These are phyloP conservation scores for Epicampocera succincta DNA, from an alignment of 2,888 invertebrate species.

Conservation along the genomic window DNA sequence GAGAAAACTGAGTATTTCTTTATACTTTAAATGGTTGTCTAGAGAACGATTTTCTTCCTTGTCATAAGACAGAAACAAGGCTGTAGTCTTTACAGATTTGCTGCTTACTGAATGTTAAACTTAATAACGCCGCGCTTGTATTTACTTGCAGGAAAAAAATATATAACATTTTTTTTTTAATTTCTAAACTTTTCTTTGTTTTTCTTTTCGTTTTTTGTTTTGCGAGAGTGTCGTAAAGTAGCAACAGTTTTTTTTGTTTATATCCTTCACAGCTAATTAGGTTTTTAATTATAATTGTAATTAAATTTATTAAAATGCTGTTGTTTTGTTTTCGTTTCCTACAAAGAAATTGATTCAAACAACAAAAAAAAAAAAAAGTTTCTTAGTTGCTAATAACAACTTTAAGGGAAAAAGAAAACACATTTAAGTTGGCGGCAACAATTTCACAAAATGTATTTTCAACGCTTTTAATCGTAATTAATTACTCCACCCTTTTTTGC, in stretches of 20 bases:
- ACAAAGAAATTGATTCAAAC: slow-evolving; percentile 5
- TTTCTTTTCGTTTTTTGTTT: no score
- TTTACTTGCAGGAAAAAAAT: slow-evolving; percentile 25
- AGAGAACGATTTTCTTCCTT: slow-evolving; percentile 52
- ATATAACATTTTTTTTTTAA: slow-evolving; percentile 32
- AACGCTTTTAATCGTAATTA: slow-evolving; percentile 54
- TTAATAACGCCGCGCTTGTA: slow-evolving; percentile 34
- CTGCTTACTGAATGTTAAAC: slow-evolving; percentile 65
- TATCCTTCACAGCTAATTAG: slow-evolving; percentile 77
- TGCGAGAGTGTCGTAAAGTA: slow-evolving; percentile 48
- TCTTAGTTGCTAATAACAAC: slow-evolving; percentile 38
- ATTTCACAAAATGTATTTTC: slow-evolving; percentile 15
- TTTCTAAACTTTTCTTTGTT: slow-evolving; percentile 46
- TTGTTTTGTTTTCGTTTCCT: slow-evolving; percentile 40
- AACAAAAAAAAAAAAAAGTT: no score
- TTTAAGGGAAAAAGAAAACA: neutral
- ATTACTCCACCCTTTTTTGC: slow-evolving; percentile 66
- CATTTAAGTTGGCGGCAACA: slow-evolving; percentile 13
- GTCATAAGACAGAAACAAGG: slow-evolving; percentile 24
- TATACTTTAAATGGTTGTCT: slow-evolving; percentile 61
- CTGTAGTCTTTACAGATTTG: slow-evolving; percentile 67
- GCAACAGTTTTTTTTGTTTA: slow-evolving; percentile 51
- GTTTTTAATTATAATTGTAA: slow-evolving; percentile 82
- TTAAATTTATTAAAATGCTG: slow-evolving; percentile 73
- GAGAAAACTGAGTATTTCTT: slow-evolving; percentile 32